Base-by-base conservation (phyloP, 64 coral and sea anemone species). In the Actinia tenebrosa region DNA sequence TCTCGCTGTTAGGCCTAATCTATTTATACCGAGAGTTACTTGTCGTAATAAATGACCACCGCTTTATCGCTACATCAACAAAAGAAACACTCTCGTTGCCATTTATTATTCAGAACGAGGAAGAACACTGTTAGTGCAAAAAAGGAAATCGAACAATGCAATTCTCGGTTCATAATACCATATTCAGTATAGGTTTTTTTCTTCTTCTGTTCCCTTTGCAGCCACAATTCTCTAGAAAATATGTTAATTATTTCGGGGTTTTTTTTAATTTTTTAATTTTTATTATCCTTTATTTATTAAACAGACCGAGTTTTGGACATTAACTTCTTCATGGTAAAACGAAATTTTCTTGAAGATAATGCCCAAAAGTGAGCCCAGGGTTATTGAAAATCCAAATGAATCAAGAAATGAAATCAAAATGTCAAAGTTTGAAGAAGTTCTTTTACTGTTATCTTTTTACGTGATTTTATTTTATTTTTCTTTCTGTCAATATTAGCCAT, bases 11-110 rank as follows among this genome's bases (percentile, higher is more conserved):
- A 37, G 26, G 1, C 3, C 42, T 30, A 16, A 75, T 42, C 69
- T 75, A 75, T 75, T 75, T 75, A 27, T 75, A 75, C 25, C 69
- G 69, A 30, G 66, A 25, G 10, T 75, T 75, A 75, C 69, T 75
- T 75, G 25, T 27, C 1, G 69, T 75, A 75, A 75, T 75, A 75
- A 26, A 75, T 75, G 69, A 42, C n/a, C 69, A 25, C 25, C 25
- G 13, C 23, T 30, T 75, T 75, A 75, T 75, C 69, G n/a, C 7
- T 75, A 1, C 23, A 75, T 75, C 25, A 42, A 30, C 69, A 75
- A 75, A 75, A 0, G 26, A 75, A 75, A 42, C 69, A 75, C 25
- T 75, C n/a, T 42, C 3, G 26, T 16, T 50, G 6, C 47, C 25
- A 75, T 75, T 75, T 42, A 30, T 75, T 75, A 75, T 75, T 75